phyloP scores from a whole-genome alignment of 2,888 invertebrate species.

The Dione juno region DNA sequence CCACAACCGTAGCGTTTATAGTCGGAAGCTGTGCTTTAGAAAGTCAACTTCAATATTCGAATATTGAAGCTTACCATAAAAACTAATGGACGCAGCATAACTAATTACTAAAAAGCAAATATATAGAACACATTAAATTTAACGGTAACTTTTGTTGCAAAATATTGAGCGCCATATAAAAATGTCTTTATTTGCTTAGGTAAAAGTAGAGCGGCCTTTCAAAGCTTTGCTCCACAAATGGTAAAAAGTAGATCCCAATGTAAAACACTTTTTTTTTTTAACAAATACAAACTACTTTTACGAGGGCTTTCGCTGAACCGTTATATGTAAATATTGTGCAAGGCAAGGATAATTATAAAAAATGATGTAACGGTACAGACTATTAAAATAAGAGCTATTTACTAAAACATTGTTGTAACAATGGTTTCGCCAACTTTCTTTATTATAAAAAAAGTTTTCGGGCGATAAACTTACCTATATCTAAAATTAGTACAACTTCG shows the following conservation, averaged over 20 bases:
- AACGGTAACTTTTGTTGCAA: constrained; percentile 52
- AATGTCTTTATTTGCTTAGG: constrained; percentile 74
- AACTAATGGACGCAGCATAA: constrained; percentile 5
- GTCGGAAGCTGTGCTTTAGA: too few species aligned
- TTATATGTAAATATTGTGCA: constrained; percentile 62
- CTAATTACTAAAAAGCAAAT: constrained; percentile 7
- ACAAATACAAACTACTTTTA: constrained; percentile 41
- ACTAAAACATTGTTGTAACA: constrained; percentile 35
- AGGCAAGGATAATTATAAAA: constrained; percentile 52
- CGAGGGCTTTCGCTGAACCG: constrained; percentile 58
- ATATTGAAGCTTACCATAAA: too few species aligned
- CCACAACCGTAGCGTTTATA: too few species aligned
- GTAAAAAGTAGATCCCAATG: constrained; percentile 78
- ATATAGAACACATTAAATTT: constrained; percentile 32
- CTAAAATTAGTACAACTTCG: background rate
- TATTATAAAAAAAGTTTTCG: constrained; percentile 8
- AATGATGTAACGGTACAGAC: constrained; percentile 54
- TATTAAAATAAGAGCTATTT: constrained; percentile 39
- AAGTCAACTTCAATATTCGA: too few species aligned
- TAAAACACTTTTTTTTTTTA: constrained; percentile 56
- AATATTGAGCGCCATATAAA: constrained; percentile 53
- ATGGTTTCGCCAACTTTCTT: constrained; percentile 16
- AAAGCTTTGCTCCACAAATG: constrained; percentile 65
- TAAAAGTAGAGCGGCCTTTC: constrained; percentile 55
- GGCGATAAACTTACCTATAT: too few species aligned